These are phyloP conservation scores for Drosophila nigromelanica DNA, from an alignment of 1,140 invertebrate genomes.

Conservation along the genomic window DNA sequence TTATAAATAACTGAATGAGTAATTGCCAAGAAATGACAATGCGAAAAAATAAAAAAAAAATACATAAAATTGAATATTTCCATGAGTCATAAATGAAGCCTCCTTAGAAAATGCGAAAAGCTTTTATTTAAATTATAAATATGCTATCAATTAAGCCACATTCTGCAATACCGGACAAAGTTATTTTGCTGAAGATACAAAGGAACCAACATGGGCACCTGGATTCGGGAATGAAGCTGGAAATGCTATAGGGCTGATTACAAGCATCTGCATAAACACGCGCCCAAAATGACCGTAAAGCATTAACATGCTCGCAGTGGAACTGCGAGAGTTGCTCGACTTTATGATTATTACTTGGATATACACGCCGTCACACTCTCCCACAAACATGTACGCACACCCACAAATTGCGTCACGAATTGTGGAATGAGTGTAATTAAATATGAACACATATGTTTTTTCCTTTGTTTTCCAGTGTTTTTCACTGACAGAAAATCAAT, in stretches of 20 bases:
- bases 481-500: conserved; percentile 68
- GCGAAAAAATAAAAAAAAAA: conserved; percentile 16
- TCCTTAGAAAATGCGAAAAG: not conserved
- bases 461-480: conserved; percentile 60
- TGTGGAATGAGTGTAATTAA: conserved; percentile 70
- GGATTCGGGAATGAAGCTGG: not conserved
- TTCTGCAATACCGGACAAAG: not conserved
- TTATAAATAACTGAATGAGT: conserved; percentile 24
- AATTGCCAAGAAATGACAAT: conserved; percentile 24
- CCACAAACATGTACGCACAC: conserved; percentile 14
- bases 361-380: conserved; percentile 8
- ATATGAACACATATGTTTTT: conserved; percentile 78
- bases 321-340: conserved; percentile 21
- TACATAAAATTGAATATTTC: conserved; percentile 19
- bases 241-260: conserved; percentile 10
- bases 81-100: not conserved
- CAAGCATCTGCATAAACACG: conserved; percentile 42
- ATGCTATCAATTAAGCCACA: not conserved
- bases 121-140: not conserved
- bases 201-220: conserved; percentile 28
- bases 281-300: conserved; percentile 56
- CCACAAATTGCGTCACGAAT: conserved; percentile 38
- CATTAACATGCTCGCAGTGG: conserved; percentile 54
- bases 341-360: conserved; percentile 49
- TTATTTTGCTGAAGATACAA: conserved; percentile 8